Base-by-base conservation (phyloP, 2,888 invertebrate species). In the Alloplasta piceator region DNA sequence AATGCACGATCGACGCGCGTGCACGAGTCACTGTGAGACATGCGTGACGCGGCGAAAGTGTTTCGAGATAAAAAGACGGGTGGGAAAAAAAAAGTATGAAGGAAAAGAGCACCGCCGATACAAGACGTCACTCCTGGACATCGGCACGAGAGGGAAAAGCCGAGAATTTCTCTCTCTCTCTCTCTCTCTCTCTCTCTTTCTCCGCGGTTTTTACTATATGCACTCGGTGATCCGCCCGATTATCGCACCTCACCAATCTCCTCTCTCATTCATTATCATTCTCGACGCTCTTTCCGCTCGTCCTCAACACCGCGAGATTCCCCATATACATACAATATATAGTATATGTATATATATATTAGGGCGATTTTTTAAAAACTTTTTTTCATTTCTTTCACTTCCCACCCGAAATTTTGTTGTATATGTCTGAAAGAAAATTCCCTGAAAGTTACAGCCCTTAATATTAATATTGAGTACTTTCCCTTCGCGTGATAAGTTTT, bases 181-280 rank as follows among this genome's bases (percentile, higher is more conserved):
- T 76, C 60, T 73, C 52, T 55, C 43, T 43, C n/a, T 43, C 26
- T 56, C 12, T 63, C 48, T 70, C 43, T 10, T 10, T 56, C 56
- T 16, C 12, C 36, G 9, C 55, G 52, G 36, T 48, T 52, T 63
- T 46, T 43, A 41, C n/a, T 82, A 78, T 85, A 86, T 85, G 86
- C 83, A 82, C 80, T 84, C 82, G 67, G 82, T 82, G 79, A 84
- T 68, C 82, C 72, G 77, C 66, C 68, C 83, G 87, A 89, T 88
- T 90, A 90, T 91, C 90, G 86, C 87, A 84, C 82, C 86, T 82
- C 84, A 77, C 78, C 88, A 83, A 90, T 90, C 90, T 90, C 89
- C 66, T 67, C 75, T 60, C 67, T 68, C 78, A 61, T 81, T 90
- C 90, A 90, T 90, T 90, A 90, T 90, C 89, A 90, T 90, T 90